Base-by-base conservation (phyloP, 2,888 invertebrate genomes). In the Pimpla rufipes region DNA sequence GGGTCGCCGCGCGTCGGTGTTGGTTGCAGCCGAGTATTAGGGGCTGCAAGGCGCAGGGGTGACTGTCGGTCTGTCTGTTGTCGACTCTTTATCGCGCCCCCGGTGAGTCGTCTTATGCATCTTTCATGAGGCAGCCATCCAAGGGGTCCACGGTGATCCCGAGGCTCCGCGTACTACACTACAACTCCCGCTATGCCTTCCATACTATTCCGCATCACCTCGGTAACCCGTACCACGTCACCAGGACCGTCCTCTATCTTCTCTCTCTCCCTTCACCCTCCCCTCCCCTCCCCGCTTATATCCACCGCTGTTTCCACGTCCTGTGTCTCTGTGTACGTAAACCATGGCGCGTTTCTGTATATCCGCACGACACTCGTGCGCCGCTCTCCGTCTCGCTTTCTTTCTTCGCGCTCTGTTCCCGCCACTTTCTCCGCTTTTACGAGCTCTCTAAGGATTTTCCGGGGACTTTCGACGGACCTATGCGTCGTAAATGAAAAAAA, bases 61-160 rank as follows among this genome's bases (percentile, higher is more conserved):
- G 91, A 92, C 92, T 92, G 92, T 92, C 92, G 93, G 93, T 93
- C 92, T 93, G 93, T 93, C 93, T 93, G 93, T 93, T 93, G 93
- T 93, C 93, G 93, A 93, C 93, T 93, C 93, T 93, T 93, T 93
- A 93, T 93, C 93, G 93, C 93, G 93, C 93, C 93, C 93, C 92
- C 91, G 92, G 93, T 93, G 93, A 93, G 93, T 93, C 93, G 93
- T 93, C 93, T 93, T 93, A 93, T 93, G 93, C 93, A 93, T 93
- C 93, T 93, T 93, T 93, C 93, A 93, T 93, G 93, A 93, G 92
- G 90, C 92, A 89, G 88, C 89, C 91, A 92, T 92, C 92, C 91
- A 92, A 93, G 93, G 93, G 93, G 92, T 92, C 92, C 92, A 89
- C 88, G 87, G 88, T 29, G 89, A 89, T 89, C 87, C 59, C 89